Evolutionary conservation across 2,888 invertebrate genomes (phyloP), one percentile per base, ranked within the genome.

Genomic region (Ornithoptera priamus): DNA sequence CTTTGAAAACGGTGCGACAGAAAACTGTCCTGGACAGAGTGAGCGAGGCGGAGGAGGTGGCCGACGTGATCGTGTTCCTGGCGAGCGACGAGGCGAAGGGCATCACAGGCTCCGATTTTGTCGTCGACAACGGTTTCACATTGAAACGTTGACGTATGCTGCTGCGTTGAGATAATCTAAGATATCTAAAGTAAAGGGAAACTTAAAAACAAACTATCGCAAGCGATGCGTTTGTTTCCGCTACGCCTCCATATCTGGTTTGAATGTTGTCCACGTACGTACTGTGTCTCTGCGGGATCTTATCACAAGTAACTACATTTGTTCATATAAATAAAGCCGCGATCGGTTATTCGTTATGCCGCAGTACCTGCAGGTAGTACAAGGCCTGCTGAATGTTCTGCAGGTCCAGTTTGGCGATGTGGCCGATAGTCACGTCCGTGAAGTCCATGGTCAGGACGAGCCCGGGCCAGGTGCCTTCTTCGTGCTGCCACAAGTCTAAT

Each of bases 371-470:
- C 61, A 95, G 81, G 78, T 94, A 96, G 73, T 88, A 93, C 46
- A 95, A 85, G 70, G 94, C 94, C 77, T 95, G 95, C 74, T 94
- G 95, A 75, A 95, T 82, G n/a, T 93, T 92, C 71, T 94, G 83
- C 1, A 95, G 82, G 67, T 93, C 94, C 12, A 95, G 80, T 74
- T 94, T 93, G 12, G 94, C 92, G 1, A 95, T 81, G 75, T 96
- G 96, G 0, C 94, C 94, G 22, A 96, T 82, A 3, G 87, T 85
- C 12, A 94, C 85, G 0, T 93, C 93, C 63, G 92, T 90, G 81
- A 95, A 90, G 77, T 96, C 95, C 53, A 95, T 85, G 0, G 95
- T 83, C 63, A 96, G 88, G 1, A 94, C 76, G 69, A 94, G 88
- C 0, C 95, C 95, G 0, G 91, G 85, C 74, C 86, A 89, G 3